Evolutionary conservation across 2,888 invertebrate species (phyloP).

Genomic region (Folsomia manolachei): DNA sequence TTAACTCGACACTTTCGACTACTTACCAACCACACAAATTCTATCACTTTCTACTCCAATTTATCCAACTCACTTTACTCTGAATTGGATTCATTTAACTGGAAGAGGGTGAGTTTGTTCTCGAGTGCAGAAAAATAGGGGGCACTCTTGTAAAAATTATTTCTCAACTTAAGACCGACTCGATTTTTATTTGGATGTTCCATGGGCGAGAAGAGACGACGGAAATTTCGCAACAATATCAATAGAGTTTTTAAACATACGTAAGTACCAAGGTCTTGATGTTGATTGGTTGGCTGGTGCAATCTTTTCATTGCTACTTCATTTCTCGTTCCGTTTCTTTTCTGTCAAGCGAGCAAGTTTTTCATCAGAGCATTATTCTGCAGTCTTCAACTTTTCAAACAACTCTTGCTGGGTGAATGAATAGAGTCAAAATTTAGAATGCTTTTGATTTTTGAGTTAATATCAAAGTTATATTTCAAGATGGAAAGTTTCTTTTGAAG

Average conservation of each 20-base stretch:
- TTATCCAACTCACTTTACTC: too few relatives aligned
- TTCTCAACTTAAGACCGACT: background rate
- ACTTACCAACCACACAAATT: too few relatives aligned
- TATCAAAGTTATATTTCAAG: slow-evolving; percentile 10
- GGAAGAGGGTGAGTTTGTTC: too few relatives aligned
- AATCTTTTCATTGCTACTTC: background rate
- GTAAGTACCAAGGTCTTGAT: too few relatives aligned
- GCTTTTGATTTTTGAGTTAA: slow-evolving; percentile 14
- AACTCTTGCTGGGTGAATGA: too few relatives aligned
- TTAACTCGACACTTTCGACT: too few relatives aligned
- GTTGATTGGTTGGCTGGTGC: background rate
- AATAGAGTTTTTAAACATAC: background rate
- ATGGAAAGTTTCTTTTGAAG: slow-evolving; percentile 15
- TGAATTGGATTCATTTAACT: too few relatives aligned
- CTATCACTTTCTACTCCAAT: too few relatives aligned
- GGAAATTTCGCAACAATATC: background rate
- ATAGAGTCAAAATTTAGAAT: background rate
- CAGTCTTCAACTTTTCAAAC: too few relatives aligned
- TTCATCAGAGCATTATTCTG: background rate
- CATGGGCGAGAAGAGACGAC: background rate
- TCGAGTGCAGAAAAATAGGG: too few relatives aligned
- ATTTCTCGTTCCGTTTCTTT: background rate
- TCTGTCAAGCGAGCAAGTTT: background rate
- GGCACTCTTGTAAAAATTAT: too few relatives aligned
- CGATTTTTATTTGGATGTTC: background rate